Evolutionary conservation across 1,140 invertebrate species (phyloP), one percentile per base, ranked within the genome.

Genomic region (Aphaenogaster rudis): DNA sequence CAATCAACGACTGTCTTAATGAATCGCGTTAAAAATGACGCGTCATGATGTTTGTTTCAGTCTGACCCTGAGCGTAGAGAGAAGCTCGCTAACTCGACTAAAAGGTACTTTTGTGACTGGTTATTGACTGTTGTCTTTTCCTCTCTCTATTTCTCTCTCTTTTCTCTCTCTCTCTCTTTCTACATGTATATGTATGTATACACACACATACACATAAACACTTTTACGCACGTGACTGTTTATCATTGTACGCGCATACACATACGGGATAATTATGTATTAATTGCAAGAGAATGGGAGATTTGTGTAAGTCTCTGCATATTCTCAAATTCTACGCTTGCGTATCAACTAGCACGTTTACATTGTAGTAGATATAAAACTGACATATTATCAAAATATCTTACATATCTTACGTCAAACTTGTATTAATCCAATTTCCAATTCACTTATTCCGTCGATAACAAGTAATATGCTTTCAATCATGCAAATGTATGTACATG

Each of bases 11-110:
- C 50, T 82, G 36, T 81, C 36, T 81, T 81, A 84, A 84, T 64
- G 69, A 84, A 89, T 94, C 92, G 94, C 93, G 94, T 90, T 84
- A 74, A 90, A 90, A 94, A 95, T 95, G 93, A 93, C 93, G 93
- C 94, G 94, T 95, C 93, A 95, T 95, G 93, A 95, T 95, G 94
- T 95, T 93, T 95, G 95, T 95, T 95, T 95, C 95, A 95, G 95
- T 95, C 93, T 95, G 95, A 95, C 93, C 95, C 95, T 93, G 94
- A 95, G 95, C 92, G 93, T 95, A 94, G 93, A 95, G 93, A 95
- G 95, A 95, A 95, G 93, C 93, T 95, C 94, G 94, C 93, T 95
- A 93, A 95, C 90, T 95, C 95, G 94, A 94, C 95, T 93, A 95
- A 95, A 95, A 95, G 95, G 95, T 95, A 95, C 94, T 95, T 28